A percentile compares a stretch with the other conserved stretches of the same genome.
These are phyloP conservation scores for Gobionotothen gibberifrons DNA, from an alignment of 2,797 vertebrate genomes.

Conservation along the genomic window DNA sequence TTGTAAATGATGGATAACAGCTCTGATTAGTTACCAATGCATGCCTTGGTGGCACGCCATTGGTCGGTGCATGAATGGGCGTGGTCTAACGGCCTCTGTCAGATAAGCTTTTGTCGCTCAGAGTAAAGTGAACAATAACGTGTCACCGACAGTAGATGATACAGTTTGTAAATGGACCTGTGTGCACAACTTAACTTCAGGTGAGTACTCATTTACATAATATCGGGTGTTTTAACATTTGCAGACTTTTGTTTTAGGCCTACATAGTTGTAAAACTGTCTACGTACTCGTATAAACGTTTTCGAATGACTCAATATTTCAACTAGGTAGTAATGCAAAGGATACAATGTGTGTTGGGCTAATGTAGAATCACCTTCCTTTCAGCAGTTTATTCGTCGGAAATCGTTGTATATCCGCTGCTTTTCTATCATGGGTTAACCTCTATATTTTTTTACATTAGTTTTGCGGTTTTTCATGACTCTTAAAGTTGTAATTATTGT, in stretches of 20 bases:
- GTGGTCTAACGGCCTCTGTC: constrained; percentile 16
- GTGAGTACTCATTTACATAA: constrained; percentile 14
- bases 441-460: background rate
- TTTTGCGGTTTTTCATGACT: background rate
- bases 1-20: rapidly evolving
- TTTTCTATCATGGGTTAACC: background rate
- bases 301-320: background rate
- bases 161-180: background rate
- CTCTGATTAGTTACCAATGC: constrained; percentile 22
- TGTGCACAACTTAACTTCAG: background rate
- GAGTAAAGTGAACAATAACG: background rate
- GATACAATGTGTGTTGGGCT: no score
- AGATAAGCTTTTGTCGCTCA: background rate
- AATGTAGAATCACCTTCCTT: rapidly evolving
- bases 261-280: background rate
- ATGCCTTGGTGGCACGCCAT: background rate
- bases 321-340: background rate
- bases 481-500: background rate
- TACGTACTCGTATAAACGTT: background rate
- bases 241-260: no score
- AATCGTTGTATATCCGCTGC: rapidly evolving
- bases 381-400: background rate
- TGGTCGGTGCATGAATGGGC: constrained; percentile 31
- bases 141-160: background rate
- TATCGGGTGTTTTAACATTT: background rate